These are phyloP conservation scores for Eleutherodactylus coqui DNA, from an alignment of 2,797 vertebrate species.

Conservation along the genomic window DNA sequence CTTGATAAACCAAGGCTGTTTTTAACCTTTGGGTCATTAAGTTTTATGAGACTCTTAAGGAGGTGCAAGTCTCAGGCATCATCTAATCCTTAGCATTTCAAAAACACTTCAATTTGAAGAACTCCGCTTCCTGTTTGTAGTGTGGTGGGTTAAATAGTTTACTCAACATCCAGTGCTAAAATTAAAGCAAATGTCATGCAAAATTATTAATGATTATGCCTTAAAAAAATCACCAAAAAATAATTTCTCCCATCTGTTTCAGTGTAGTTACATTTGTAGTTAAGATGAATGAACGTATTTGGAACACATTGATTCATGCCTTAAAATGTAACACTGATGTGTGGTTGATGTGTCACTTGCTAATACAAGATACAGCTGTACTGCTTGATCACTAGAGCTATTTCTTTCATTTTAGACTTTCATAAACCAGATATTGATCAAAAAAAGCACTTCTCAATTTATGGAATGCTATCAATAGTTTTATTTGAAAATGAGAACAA, in stretches of 20 bases:
- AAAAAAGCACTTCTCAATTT: background rate
- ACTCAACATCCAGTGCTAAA: background rate
- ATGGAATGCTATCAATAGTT: background rate
- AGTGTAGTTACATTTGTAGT: background rate
- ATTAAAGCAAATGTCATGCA: background rate
- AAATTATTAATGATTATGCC: background rate
- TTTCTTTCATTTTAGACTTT: conserved; percentile 3
- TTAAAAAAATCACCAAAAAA: background rate
- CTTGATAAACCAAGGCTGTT: conserved; percentile 38
- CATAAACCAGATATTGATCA: background rate
- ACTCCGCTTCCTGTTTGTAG: background rate
- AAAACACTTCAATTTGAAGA: background rate
- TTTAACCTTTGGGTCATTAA: conserved; percentile 44
- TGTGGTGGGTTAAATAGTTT: background rate
- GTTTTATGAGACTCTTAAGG: conserved; percentile 37
- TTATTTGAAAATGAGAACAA: conserved; percentile 7
- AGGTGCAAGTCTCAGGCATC: conserved; percentile 8
- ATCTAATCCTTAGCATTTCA: conserved; percentile 9
- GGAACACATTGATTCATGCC: background rate
- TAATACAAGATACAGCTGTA: background rate
- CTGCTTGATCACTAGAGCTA: background rate
- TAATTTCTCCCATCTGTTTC: background rate
- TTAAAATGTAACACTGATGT: background rate
- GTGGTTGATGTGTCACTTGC: background rate
- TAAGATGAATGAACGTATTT: background rate